Evolutionary conservation across 2,888 invertebrate species (phyloP).

Genomic region (Clanis bilineata): DNA sequence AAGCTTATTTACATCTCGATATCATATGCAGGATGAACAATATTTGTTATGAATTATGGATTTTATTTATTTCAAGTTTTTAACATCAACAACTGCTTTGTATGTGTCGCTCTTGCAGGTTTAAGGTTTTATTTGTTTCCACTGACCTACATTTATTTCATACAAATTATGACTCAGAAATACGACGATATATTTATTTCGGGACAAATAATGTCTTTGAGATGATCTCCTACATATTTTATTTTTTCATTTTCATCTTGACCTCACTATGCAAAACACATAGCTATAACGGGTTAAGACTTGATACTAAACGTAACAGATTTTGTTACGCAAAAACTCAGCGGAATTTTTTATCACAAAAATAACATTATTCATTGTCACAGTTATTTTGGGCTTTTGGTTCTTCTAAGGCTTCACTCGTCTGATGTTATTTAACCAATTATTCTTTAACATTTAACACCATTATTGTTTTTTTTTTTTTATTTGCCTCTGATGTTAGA

Average conservation of each 20-base stretch:
- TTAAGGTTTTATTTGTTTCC: no score
- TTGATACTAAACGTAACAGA: neutral
- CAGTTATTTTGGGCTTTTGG: neutral
- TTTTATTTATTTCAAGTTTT: no score
- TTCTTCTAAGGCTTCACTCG: neutral
- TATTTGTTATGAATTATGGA: neutral
- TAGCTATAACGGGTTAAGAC: constrained; percentile 2
- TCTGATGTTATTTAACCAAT: no score
- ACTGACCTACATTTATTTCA: neutral
- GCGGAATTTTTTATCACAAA: neutral
- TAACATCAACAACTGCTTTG: no score
- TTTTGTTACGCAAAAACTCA: neutral
- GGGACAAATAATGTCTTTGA: neutral
- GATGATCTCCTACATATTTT: neutral
- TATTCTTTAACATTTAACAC: no score
- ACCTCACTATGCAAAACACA: neutral
- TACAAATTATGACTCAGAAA: no score
- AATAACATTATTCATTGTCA: neutral
- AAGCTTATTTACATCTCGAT: neutral
- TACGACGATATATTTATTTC: neutral
- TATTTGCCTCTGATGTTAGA: no score
- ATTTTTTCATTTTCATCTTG: constrained; percentile 5
- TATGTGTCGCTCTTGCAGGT: no score
- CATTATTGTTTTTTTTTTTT: no score
- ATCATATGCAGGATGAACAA: neutral